phyloP scores from a whole-genome alignment of 1,140 invertebrate genomes.

The Arctopsyche grandis region DNA sequence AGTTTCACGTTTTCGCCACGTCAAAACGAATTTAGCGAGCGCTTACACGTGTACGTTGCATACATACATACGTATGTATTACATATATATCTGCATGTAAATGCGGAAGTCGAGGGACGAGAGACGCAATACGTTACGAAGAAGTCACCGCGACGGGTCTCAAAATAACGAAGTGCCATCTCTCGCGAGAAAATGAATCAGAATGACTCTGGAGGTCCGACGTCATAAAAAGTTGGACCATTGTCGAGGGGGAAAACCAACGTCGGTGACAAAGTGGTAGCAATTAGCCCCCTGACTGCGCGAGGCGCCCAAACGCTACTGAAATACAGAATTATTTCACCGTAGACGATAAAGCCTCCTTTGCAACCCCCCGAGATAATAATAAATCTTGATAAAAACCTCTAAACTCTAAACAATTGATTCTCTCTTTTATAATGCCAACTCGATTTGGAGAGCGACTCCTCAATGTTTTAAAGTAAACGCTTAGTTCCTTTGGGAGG shows the following conservation, averaged over 20 bases:
- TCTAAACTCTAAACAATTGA: too few relatives aligned
- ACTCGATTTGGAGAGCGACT: too few relatives aligned
- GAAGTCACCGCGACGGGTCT: neutral
- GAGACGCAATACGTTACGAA: neutral
- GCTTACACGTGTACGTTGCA: neutral
- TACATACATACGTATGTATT: neutral
- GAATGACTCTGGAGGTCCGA: neutral
- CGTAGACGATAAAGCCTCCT: neutral
- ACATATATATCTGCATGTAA: too few relatives aligned
- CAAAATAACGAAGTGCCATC: neutral
- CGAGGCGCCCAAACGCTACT: neutral
- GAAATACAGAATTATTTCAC: neutral
- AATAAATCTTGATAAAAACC: too few relatives aligned
- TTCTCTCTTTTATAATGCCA: too few relatives aligned
- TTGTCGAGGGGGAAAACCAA: neutral
- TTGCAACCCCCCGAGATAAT: too few relatives aligned
- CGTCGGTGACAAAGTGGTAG: neutral
- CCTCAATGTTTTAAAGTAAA: too few relatives aligned
- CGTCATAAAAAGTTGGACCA: neutral
- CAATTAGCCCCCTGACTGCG: neutral
- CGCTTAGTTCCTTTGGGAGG: too few relatives aligned
- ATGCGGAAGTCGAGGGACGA: neutral
- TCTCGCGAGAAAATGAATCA: too few relatives aligned
- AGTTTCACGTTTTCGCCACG: neutral
- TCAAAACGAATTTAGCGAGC: conserved; percentile 3